Evolutionary conservation across 2,113 vertebrate genomes (phyloP).

Genomic region (Anseranas semipalmata): DNA sequence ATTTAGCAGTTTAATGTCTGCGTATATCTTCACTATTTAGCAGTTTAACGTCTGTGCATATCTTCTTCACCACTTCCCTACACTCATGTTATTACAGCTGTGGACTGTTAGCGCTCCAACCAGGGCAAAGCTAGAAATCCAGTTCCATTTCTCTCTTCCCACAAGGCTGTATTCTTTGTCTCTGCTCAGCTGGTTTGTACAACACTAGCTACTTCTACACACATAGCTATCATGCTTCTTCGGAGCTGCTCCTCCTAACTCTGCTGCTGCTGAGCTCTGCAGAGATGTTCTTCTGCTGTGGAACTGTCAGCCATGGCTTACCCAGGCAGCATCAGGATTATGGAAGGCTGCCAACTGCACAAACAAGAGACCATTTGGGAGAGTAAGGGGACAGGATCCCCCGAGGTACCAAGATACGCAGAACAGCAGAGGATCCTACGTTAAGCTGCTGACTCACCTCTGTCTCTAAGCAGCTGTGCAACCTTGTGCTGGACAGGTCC

Average conservation of each 20-base stretch:
- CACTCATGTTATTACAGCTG: neutral
- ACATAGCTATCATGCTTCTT: neutral
- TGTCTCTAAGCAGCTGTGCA: conserved; percentile 87
- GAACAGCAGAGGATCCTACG: neutral
- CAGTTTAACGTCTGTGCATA: neutral
- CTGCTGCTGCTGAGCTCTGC: neutral
- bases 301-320: neutral
- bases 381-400: neutral
- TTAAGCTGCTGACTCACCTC: conserved; percentile 73
- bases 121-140: neutral
- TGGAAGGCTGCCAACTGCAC: neutral
- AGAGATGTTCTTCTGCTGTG: neutral
- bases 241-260: neutral
- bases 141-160: neutral
- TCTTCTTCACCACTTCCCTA: neutral
- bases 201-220: neutral
- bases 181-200: neutral
- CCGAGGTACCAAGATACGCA: neutral
- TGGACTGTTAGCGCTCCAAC: neutral
- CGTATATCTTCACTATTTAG: neutral
- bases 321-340: neutral
- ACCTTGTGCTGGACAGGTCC: conserved; percentile 89
- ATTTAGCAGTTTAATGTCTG: neutral
- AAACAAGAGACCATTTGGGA: neutral
- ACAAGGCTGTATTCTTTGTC: neutral